These are phyloP conservation scores for Drosophila saltans DNA, from an alignment of 1,140 invertebrate genomes.

Conservation along the genomic window DNA sequence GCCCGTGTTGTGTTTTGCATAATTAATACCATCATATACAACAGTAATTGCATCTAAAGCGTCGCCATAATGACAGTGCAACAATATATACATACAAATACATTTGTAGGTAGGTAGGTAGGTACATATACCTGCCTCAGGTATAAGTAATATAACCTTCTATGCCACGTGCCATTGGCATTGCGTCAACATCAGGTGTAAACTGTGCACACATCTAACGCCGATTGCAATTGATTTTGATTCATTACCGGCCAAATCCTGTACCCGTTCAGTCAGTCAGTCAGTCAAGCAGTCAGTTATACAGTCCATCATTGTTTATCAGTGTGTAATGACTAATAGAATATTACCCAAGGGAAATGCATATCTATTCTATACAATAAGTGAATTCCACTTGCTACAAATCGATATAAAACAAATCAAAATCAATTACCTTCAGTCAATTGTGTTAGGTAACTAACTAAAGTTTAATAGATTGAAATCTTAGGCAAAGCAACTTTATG, in stretches of 20 bases:
- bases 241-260: constrained; percentile 38
- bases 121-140: not conserved
- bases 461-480: no score
- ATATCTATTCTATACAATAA: not conserved
- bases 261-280: no score
- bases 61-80: constrained; percentile 69
- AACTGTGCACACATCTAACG: constrained; percentile 29
- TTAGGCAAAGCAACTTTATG: no score
- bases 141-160: constrained; percentile 1
- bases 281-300: no score
- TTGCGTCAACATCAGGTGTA: constrained; percentile 43
- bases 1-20: constrained; percentile 56
- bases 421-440: not conserved
- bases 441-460: not conserved
- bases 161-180: constrained; percentile 2
- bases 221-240: constrained; percentile 59
- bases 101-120: not conserved
- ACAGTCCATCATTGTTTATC: no score
- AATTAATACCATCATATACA: constrained; percentile 75
- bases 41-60: constrained; percentile 65
- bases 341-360: not conserved
- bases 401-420: constrained; percentile 8
- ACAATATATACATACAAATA: not conserved
- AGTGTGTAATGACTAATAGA: not conserved
- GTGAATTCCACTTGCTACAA: not conserved